Evolutionary conservation across 2,113 vertebrate species (phyloP), one percentile per base, ranked within the genome.

Genomic region (Anser cygnoides): DNA sequence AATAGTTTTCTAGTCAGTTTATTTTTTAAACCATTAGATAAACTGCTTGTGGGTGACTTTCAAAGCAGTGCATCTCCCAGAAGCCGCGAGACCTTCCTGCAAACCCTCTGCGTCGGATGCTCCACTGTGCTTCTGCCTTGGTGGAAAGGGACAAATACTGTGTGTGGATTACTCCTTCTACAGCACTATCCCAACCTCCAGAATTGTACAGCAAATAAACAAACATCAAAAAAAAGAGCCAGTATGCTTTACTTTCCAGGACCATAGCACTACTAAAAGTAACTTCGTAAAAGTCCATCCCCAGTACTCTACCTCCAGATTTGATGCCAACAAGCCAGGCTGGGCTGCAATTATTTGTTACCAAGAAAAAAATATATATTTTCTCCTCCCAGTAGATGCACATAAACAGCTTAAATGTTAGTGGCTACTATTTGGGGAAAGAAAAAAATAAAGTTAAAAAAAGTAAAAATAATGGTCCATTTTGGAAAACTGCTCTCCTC

Each of bases 1-100:
- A 97, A 92, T 84, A 97, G 49, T 87, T 79, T 97, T 91, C 90
- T 97, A 92, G 90, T 89, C 73, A 71, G 84, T 93, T 96, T 93
- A 50, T 76, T 89, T 94, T 94, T 91, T 70, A 94, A 94, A 91
- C 77, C 90, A 81, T 96, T 95, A 96, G 95, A 87, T 80, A 87
- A 97, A 93, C 92, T 89, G 70, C 89, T 90, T 6, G 0, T 19
- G 80, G 58, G 57, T 68, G 72, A 84, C 43, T 94, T 87, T 65
- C 37, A 37, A 75, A 89, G 58, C 3, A 1, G 61, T 22, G 57
- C 73, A 33, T 55, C 63, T 68, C 46, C 41, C 44, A 59, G 93
- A 91, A 95, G 52, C 79, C 6, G 12, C 0, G 1, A 88, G 66
- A 81, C 44, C 49, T 79, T 89, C 77, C 84, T 57, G 46, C 57